Evolutionary conservation across 2,888 invertebrate genomes (phyloP).

Genomic region (Tanytarsus gracilentus): DNA sequence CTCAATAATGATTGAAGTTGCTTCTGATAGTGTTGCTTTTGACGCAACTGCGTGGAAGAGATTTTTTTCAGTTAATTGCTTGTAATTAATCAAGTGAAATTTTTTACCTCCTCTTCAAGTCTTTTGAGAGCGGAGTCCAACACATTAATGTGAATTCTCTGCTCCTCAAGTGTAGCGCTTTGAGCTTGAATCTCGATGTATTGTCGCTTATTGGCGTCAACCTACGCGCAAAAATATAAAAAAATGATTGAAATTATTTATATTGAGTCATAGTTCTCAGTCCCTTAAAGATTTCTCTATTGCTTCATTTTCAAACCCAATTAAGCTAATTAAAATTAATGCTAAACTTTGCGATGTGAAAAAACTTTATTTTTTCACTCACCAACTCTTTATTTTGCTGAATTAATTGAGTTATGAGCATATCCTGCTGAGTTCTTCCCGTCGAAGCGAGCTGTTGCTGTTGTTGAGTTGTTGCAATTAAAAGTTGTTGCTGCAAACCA

Average conservation of each 20-base stretch:
- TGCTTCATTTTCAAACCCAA: too few relatives aligned
- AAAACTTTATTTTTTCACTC: neutral
- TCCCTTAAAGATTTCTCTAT: too few relatives aligned
- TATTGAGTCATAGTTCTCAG: neutral
- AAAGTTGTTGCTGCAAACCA: constrained; percentile 49
- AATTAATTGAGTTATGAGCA: constrained; percentile 76
- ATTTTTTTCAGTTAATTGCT: neutral
- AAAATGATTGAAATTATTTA: neutral
- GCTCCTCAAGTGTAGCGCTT: constrained; percentile 80
- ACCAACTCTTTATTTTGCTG: constrained; percentile 41
- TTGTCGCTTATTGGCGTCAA: constrained; percentile 81
- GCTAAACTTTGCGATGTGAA: neutral
- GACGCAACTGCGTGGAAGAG: constrained; percentile 53
- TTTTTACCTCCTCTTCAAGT: constrained; percentile 71
- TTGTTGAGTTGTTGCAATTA: constrained; percentile 32
- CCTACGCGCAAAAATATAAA: constrained; percentile 48
- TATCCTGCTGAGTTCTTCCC: constrained; percentile 65
- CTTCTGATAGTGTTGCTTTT: constrained; percentile 74
- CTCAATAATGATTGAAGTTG: constrained; percentile 68
- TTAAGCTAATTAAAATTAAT: too few relatives aligned
- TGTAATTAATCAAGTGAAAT: neutral
- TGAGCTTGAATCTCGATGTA: constrained; percentile 87
- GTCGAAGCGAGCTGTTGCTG: constrained; percentile 46
- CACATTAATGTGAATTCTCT: constrained; percentile 67
- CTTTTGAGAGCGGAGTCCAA: constrained; percentile 66